Conservation (phyloP, 2,113 vertebrate species). For the Eubucco bourcierii region DNA sequence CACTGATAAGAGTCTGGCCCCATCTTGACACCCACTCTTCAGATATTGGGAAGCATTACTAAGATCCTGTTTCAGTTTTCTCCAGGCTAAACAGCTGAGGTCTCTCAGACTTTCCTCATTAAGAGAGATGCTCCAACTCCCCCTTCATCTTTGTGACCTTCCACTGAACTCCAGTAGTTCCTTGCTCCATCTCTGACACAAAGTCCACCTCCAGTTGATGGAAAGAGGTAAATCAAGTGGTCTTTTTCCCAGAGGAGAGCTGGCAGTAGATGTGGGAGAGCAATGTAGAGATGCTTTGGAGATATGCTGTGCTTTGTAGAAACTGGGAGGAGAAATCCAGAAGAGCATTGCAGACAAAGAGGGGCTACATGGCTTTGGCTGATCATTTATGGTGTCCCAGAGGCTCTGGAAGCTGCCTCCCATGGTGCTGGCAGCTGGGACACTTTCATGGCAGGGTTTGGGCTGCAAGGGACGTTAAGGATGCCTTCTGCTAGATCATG, state of each 20-base stretch:
- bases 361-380: neutral
- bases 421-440: no score
- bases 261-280: neutral
- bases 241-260: neutral
- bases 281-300: neutral
- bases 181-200: neutral
- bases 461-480: no score
- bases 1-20: neutral
- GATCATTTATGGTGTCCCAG: accelerated
- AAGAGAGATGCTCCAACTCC: neutral
- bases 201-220: neutral
- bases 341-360: neutral
- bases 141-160: neutral
- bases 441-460: neutral
- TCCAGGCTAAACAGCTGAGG: neutral
- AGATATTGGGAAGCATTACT: neutral
- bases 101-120: neutral
- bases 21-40: neutral
- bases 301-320: neutral
- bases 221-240: neutral
- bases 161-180: neutral
- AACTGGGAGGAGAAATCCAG: neutral
- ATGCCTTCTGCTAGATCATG: no score
- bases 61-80: neutral
- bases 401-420: neutral